These are phyloP conservation scores for Mythimna loreyi DNA, from an alignment of 2,888 invertebrate species.

Conservation along the genomic window DNA sequence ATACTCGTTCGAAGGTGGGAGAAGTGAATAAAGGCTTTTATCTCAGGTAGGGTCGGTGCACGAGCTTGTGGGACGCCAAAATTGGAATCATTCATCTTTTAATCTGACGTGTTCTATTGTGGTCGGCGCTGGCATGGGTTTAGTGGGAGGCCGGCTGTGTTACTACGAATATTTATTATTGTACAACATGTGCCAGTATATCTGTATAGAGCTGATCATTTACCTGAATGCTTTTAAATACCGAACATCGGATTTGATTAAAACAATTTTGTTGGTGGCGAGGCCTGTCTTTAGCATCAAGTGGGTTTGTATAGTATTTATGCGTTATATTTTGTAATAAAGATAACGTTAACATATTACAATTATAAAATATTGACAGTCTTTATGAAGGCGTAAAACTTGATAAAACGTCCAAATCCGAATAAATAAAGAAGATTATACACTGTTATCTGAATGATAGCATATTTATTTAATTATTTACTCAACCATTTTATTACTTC, in stretches of 20 bases:
- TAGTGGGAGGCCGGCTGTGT: constrained; percentile 69
- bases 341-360: not conserved
- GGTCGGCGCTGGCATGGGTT: constrained; percentile 73
- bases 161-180: constrained; percentile 74
- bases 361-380: constrained; percentile 10
- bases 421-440: constrained; percentile 22
- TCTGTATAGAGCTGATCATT: constrained; percentile 50
- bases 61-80: constrained; percentile 77
- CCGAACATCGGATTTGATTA: constrained; percentile 34
- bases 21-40: constrained; percentile 72
- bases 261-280: constrained; percentile 19
- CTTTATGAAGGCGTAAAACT: constrained; percentile 5
- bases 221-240: constrained; percentile 60
- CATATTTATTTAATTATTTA: constrained; percentile 51
- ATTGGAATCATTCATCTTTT: constrained; percentile 89
- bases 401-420: constrained; percentile 3
- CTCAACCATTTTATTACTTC: constrained; percentile 44
- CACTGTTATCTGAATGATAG: constrained; percentile 39
- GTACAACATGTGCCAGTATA: constrained; percentile 60
- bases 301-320: not conserved
- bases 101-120: constrained; percentile 90
- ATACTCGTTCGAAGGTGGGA: constrained; percentile 46
- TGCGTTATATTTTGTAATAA: not conserved
- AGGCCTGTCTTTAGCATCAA: not conserved
- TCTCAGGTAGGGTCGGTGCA: constrained; percentile 77